Evolutionary conservation across 2,888 invertebrate genomes (phyloP), one percentile per base, ranked within the genome.

Genomic region (Sericinus montela): DNA sequence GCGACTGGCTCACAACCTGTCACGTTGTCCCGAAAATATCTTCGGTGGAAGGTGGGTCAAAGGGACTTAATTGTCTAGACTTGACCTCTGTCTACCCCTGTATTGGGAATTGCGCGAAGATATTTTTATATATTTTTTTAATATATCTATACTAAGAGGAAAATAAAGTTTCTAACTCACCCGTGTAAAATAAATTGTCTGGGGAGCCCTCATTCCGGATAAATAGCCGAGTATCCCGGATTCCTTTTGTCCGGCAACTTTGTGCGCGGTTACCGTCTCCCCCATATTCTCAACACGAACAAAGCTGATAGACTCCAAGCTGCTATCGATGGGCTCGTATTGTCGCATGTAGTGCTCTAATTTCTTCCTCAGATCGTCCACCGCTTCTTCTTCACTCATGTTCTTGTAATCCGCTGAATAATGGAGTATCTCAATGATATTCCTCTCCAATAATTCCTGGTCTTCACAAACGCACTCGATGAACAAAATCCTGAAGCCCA

Each of bases 391-490:
- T 32, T 92, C 92, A 45, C 93, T 93, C 94, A 96, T 94, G 39
- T 92, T 91, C 51, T 91, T 91, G 81, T 98, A 98, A 72, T 98
- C 97, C 1, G 95, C 94, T 57, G 95, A 96, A 79, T 95, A 94
- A 49, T 94, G 93, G 58, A 97, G 92, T 55, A 97, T 96, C 73
- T 95, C 95, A 72, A 89, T 84, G 53, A 90, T 89, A 63, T 88
- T 87, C 49, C 82, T 72, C 57, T 89, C 88, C 2, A 89, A 76
- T 0, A 89, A 56, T 44, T 80, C 82, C 45, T 88, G 85, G 57
- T 97, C 96, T 62, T 97, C 95, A 81, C 97, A 97, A 56, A 97
- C 92, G 74, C 96, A 96, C 78, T 98, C 98, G 57, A 98, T 93
- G 85, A 97, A 97, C 72, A 98, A 93, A 51, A 97, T 93, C 65